Evolutionary conservation across 2,113 vertebrate species (phyloP).

Genomic region (Stegastes partitus): DNA sequence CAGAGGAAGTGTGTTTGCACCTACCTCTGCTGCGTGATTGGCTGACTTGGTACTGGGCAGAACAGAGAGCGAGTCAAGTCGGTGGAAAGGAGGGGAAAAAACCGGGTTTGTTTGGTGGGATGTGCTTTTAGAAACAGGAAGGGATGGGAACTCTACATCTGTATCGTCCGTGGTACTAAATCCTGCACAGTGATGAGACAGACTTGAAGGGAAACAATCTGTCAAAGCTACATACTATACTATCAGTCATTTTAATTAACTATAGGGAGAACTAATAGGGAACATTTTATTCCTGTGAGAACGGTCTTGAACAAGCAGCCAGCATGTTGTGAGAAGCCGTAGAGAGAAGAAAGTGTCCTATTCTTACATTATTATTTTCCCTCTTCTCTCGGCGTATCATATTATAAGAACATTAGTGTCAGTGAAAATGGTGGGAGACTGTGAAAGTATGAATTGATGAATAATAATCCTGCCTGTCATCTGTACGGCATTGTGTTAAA

Average conservation of each 20-base stretch:
- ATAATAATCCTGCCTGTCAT: slow-evolving; percentile 56
- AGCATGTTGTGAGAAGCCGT: neutral
- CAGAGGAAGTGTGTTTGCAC: slow-evolving; percentile 64
- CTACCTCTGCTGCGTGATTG: slow-evolving; percentile 76
- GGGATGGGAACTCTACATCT: slow-evolving; percentile 28
- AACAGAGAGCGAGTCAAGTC: slow-evolving; percentile 70
- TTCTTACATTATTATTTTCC: slow-evolving; percentile 3
- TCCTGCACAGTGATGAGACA: neutral
- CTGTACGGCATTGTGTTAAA: slow-evolving; percentile 41
- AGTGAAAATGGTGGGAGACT: slow-evolving; percentile 37
- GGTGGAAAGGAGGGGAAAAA: slow-evolving; percentile 58
- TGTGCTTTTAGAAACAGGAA: slow-evolving; percentile 34
- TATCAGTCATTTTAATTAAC: slow-evolving; percentile 2
- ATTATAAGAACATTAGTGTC: slow-evolving; percentile 55
- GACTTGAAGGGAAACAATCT: neutral
- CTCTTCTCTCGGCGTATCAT: slow-evolving; percentile 25
- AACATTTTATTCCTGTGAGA: neutral
- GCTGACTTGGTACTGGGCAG: slow-evolving; percentile 84
- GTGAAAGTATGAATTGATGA: slow-evolving; percentile 50
- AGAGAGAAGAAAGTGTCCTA: slow-evolving; percentile 7
- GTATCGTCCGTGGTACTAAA: slow-evolving; percentile 2
- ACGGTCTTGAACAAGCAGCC: neutral
- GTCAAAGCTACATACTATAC: neutral
- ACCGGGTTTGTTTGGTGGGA: slow-evolving; percentile 21
- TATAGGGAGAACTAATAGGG: neutral